A percentile compares a stretch with the other conserved stretches of the same genome.
Evolutionary conservation across 2,113 vertebrate genomes (phyloP).

Genomic region (Ahaetulla prasina): DNA sequence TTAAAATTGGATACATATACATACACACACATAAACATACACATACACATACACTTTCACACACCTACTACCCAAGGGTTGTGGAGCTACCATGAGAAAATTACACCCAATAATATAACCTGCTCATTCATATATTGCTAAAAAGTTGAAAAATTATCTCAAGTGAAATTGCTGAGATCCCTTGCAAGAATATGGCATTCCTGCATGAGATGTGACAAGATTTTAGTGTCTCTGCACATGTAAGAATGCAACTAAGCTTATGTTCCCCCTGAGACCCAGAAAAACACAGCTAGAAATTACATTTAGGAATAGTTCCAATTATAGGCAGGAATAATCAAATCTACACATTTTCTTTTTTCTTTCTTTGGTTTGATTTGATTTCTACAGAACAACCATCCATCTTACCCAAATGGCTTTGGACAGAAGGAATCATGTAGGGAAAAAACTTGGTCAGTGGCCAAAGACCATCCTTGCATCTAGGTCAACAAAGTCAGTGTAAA

Average conservation of each 20-base stretch:
- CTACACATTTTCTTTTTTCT: not conserved
- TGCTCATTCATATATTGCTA: not conserved
- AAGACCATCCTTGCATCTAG: not conserved
- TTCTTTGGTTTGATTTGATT: not conserved
- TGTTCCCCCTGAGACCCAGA: not conserved
- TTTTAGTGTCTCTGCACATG: not conserved
- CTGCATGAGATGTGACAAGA: not conserved
- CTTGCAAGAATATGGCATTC: not conserved
- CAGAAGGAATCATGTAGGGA: not conserved
- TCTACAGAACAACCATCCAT: not conserved
- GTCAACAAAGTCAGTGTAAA: not conserved
- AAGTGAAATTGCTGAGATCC: not conserved
- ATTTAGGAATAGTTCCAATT: not conserved
- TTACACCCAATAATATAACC: not conserved
- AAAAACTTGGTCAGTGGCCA: not conserved
- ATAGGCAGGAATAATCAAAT: not conserved
- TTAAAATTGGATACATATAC: not conserved
- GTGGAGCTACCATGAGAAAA: not conserved
- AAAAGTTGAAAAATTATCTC: not conserved
- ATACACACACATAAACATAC: no score
- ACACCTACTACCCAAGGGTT: not conserved
- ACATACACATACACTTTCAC: not conserved
- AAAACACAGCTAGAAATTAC: not conserved
- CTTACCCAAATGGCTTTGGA: not conserved
- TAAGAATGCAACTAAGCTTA: not conserved